Conservation (phyloP, 2,888 invertebrate species). For the Drosophila melanosoma region DNA sequence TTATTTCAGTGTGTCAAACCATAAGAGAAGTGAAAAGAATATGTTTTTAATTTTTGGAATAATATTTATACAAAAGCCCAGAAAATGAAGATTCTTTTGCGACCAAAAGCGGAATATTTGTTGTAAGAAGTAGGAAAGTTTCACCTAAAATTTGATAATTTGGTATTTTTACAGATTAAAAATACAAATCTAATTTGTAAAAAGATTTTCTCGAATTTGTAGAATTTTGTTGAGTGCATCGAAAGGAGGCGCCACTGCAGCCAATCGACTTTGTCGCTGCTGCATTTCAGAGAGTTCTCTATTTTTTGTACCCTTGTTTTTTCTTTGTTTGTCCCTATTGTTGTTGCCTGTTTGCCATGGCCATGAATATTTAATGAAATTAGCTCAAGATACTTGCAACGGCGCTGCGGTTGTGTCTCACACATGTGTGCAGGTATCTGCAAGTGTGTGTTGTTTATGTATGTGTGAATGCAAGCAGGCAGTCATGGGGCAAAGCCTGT, state of each 20-base stretch:
- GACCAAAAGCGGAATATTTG: not conserved
- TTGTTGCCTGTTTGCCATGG: conserved; percentile 47
- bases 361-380: conserved; percentile 80
- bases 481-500: not conserved
- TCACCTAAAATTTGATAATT: not conserved
- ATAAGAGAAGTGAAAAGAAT: not conserved
- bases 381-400: conserved; percentile 69
- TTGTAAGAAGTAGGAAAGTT: no score
- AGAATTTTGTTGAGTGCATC: not conserved
- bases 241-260: conserved; percentile 28
- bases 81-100: not conserved
- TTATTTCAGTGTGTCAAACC: not conserved
- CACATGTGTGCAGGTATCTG: conserved; percentile 12
- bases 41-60: not conserved
- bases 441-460: not conserved
- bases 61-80: rapidly evolving
- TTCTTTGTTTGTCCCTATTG: conserved; percentile 12
- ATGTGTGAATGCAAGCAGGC: not conserved
- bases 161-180: not conserved
- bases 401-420: conserved; percentile 49
- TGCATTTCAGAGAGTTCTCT: not conserved
- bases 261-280: conserved; percentile 39
- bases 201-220: not conserved
- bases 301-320: conserved; percentile 5
- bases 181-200: rapidly evolving